A percentile compares a stretch with the other conserved stretches of the same genome.
Conservation (phyloP, 1,140 invertebrate species). For the Drosophila bocqueti region DNA sequence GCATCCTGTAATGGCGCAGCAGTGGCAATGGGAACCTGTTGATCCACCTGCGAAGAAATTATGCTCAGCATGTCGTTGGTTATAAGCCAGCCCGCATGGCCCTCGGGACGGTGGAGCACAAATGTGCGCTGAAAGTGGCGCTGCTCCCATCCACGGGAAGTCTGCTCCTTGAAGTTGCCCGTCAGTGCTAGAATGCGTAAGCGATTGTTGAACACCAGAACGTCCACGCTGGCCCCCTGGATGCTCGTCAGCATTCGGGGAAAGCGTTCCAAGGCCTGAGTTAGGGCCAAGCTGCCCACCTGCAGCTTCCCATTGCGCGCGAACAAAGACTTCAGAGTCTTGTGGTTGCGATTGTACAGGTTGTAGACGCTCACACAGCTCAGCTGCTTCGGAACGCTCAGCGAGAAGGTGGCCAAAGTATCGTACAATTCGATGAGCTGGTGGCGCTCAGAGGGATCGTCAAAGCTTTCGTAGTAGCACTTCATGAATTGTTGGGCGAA, state of each 20-base stretch:
- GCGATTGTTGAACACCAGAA: neutral
- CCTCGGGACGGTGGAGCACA: conserved; percentile 1
- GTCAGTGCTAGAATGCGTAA: conserved; percentile 23
- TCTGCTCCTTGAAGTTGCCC: conserved; percentile 13
- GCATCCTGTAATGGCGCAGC: neutral
- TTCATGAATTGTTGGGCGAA: conserved; percentile 21
- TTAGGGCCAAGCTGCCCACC: conserved; percentile 2
- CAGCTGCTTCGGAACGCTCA: conserved; percentile 18
- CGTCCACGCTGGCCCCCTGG: neutral
- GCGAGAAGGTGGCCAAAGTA: conserved; percentile 27
- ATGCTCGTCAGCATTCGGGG: conserved; percentile 10
- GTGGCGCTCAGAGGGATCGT: conserved; percentile 7
- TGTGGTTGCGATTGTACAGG: conserved; percentile 43
- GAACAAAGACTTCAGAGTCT: conserved; percentile 8
- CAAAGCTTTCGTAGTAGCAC: conserved; percentile 28
- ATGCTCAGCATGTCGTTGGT: conserved; percentile 40
- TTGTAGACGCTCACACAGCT: conserved; percentile 2
- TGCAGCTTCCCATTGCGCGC: conserved; percentile 24
- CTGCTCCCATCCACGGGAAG: neutral
- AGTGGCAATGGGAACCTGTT: neutral
- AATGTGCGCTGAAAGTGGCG: conserved; percentile 33
- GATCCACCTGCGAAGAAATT: too few species aligned
- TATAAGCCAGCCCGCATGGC: conserved; percentile 31
- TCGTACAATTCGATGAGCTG: conserved; percentile 26
- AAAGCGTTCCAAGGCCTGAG: conserved; percentile 27